These are phyloP conservation scores for Apodemia duryi DNA, from an alignment of 2,888 invertebrate species.

Conservation along the genomic window DNA sequence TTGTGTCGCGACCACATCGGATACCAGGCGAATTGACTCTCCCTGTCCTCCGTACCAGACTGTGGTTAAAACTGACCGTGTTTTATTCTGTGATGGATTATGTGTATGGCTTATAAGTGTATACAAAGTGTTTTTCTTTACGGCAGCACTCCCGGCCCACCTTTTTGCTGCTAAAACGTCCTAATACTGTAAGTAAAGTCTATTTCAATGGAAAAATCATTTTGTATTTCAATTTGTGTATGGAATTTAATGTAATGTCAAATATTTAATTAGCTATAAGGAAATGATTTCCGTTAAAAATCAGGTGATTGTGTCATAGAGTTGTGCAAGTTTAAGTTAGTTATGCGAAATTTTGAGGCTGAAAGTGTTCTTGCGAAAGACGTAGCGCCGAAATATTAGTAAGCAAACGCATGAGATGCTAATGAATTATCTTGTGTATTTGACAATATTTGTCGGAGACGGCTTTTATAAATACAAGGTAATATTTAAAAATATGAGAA, in stretches of 20 bases:
- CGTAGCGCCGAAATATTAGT: conserved; percentile 30
- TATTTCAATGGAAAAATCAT: conserved; percentile 1
- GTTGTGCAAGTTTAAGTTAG: conserved; percentile 39
- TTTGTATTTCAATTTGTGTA: conserved; percentile 16
- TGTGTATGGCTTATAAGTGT: conserved; percentile 70
- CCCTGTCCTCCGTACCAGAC: conserved; percentile 29
- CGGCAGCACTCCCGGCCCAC: conserved; percentile 63
- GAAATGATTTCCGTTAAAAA: conserved; percentile 24
- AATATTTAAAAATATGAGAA: background rate
- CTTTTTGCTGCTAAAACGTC: conserved; percentile 40
- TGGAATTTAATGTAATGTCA: conserved; percentile 3
- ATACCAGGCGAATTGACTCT: conserved; percentile 26
- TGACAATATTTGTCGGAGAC: background rate
- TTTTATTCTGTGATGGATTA: conserved; percentile 57
- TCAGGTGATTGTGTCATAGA: conserved; percentile 22
- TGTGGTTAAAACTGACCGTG: conserved; percentile 30
- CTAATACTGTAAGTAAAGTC: conserved; percentile 38
- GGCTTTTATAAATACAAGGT: background rate
- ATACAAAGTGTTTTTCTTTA: conserved; percentile 53
- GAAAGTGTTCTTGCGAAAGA: conserved; percentile 43
- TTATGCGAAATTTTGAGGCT: conserved; percentile 44
- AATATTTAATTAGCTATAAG: conserved; percentile 21
- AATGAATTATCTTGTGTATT: conserved; percentile 41
- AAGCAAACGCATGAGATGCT: conserved; percentile 42
- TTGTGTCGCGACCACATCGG: conserved; percentile 66